phyloP scores from a whole-genome alignment of 2,888 invertebrate genomes.

The Nebria brevicollis region DNA sequence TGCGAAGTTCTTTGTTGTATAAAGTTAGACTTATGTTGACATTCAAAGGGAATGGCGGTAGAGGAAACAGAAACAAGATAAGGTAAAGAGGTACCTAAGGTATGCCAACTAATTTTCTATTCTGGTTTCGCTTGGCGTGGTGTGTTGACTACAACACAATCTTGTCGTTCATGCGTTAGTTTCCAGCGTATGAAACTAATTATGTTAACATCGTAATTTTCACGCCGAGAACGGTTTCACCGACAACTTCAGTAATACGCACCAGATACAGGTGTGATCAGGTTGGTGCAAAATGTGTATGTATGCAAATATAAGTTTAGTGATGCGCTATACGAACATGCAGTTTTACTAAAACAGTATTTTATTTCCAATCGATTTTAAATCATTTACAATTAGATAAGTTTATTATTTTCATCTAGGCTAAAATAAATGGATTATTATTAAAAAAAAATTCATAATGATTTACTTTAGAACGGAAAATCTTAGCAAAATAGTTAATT shows the following conservation, averaged over 20 bases:
- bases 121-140: background rate
- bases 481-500: too few relatives aligned
- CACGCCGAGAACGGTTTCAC: background rate
- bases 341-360: too few relatives aligned
- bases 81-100: background rate
- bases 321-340: background rate
- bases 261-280: background rate
- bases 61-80: background rate
- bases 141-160: background rate
- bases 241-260: background rate
- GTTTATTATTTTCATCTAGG: too few relatives aligned
- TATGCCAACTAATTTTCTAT: background rate
- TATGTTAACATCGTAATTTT: background rate
- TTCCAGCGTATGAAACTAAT: background rate
- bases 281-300: background rate
- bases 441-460: too few relatives aligned
- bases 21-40: background rate
- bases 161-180: background rate
- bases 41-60: background rate
- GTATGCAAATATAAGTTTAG: background rate
- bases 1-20: background rate
- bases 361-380: too few relatives aligned
- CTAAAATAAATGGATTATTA: too few relatives aligned
- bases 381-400: too few relatives aligned
- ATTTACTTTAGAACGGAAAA: too few relatives aligned